Evolutionary conservation across 1,140 invertebrate genomes (phyloP).

Genomic region (Cydia pomonella): DNA sequence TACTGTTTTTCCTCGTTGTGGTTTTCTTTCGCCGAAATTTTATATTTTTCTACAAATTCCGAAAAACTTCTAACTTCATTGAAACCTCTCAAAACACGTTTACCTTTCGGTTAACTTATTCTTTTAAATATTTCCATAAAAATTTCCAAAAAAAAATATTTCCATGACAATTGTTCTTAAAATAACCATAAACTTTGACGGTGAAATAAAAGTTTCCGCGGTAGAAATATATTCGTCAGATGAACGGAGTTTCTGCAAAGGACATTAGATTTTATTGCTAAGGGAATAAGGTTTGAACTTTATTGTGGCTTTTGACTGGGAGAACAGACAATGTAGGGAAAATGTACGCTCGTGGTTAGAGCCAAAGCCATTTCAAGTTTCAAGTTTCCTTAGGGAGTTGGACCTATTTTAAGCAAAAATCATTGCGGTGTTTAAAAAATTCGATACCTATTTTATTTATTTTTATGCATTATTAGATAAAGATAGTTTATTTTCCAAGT

Average conservation of each 20-base stretch:
- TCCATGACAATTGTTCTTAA: conserved; percentile 3
- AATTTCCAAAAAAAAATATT: conserved; percentile 5
- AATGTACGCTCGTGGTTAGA: neutral
- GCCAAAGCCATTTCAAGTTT: conserved; percentile 8
- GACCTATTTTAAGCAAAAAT: neutral
- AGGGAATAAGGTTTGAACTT: neutral
- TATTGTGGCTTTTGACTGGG: neutral
- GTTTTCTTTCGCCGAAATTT: too few species aligned
- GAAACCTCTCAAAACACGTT: neutral
- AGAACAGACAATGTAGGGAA: neutral
- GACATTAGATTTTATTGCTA: neutral
- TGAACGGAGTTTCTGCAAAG: neutral
- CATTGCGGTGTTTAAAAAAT: too few species aligned
- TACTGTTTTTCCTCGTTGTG: too few species aligned
- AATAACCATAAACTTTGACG: conserved; percentile 14
- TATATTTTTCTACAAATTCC: too few species aligned
- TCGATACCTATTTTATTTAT: too few species aligned
- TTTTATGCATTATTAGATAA: too few species aligned
- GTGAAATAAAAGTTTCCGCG: conserved; percentile 16
- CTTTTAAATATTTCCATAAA: neutral
- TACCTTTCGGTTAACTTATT: neutral
- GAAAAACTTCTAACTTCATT: too few species aligned
- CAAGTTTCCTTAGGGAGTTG: neutral
- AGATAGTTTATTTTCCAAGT: too few species aligned
- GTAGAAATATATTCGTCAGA: neutral